phyloP scores from a whole-genome alignment of 2,113 vertebrate genomes.

The Hassar affinis region DNA sequence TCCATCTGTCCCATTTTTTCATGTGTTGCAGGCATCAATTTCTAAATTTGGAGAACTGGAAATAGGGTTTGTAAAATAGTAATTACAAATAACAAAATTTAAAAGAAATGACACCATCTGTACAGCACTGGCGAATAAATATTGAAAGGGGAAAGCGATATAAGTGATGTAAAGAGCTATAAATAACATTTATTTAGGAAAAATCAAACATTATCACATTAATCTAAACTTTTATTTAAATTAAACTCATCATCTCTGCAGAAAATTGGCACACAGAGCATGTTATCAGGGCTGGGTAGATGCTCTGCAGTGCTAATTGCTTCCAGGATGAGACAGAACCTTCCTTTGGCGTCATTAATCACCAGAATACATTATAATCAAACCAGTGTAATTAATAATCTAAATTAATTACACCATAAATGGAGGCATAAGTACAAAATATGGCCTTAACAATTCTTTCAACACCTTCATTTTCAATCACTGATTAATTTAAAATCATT shows the following conservation, averaged over 20 bases:
- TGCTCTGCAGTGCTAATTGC: slow-evolving; percentile 48
- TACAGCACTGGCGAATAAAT: not conserved
- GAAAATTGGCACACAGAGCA: slow-evolving; percentile 25
- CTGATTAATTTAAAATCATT: slow-evolving; percentile 39
- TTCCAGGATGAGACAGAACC: slow-evolving; percentile 48
- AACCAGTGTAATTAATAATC: slow-evolving; percentile 48
- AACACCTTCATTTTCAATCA: slow-evolving; percentile 28
- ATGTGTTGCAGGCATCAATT: no score
- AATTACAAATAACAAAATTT: not conserved
- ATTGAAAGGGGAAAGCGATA: not conserved
- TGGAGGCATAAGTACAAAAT: slow-evolving; percentile 46
- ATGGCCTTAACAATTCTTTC: slow-evolving; percentile 30
- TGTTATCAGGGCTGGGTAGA: slow-evolving; percentile 37
- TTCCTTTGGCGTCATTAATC: slow-evolving; percentile 56
- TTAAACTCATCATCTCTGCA: slow-evolving; percentile 13
- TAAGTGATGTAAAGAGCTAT: not conserved
- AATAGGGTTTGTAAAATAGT: not conserved
- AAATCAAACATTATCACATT: not conserved
- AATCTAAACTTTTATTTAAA: not conserved
- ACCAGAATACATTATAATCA: slow-evolving; percentile 57
- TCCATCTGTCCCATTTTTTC: no score
- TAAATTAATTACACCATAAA: slow-evolving; percentile 55
- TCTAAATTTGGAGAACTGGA: no score
- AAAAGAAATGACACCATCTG: not conserved
- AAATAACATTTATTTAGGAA: not conserved